A percentile compares a stretch with the other conserved stretches of the same genome.
Evolutionary conservation across 2,113 vertebrate genomes (phyloP).

Genomic region (Hystrix brachyura): DNA sequence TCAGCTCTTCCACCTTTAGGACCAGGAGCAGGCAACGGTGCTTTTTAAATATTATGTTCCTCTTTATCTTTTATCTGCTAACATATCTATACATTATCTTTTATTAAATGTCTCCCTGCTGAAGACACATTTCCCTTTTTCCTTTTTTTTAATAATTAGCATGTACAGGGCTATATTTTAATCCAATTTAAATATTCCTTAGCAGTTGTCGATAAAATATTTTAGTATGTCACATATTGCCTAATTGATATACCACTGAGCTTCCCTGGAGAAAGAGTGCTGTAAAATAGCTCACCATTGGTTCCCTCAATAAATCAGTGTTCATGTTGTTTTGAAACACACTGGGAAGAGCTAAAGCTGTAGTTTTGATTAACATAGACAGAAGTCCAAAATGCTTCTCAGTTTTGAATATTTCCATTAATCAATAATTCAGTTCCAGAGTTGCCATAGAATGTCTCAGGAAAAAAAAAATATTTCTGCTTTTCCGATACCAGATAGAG

Average conservation of each 20-base stretch:
- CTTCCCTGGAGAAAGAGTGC: conserved; percentile 71
- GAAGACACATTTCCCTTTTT: conserved; percentile 54
- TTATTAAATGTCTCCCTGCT: conserved; percentile 63
- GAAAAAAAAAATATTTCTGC: conserved; percentile 4
- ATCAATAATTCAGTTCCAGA: conserved; percentile 75
- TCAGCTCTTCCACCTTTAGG: not conserved
- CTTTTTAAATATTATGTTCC: not conserved
- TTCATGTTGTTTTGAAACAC: conserved; percentile 75
- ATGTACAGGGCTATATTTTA: conserved; percentile 72
- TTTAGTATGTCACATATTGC: conserved; percentile 73
- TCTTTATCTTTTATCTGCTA: conserved; percentile 67
- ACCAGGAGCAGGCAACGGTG: not conserved
- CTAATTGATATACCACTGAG: conserved; percentile 83
- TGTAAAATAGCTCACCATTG: conserved; percentile 66
- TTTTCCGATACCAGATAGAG: not conserved
- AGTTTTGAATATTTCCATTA: conserved; percentile 62
- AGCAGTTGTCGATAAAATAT: conserved; percentile 82
- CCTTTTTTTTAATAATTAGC: conserved; percentile 27
- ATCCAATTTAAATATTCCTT: conserved; percentile 82
- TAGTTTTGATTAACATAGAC: conserved; percentile 75
- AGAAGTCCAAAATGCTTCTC: conserved; percentile 65
- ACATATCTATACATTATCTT: conserved; percentile 57
- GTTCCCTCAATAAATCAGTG: conserved; percentile 74
- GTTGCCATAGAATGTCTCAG: not conserved
- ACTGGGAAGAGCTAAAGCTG: conserved; percentile 69